Evolutionary conservation across 2,888 invertebrate genomes (phyloP).

Genomic region (Idaea aversata): DNA sequence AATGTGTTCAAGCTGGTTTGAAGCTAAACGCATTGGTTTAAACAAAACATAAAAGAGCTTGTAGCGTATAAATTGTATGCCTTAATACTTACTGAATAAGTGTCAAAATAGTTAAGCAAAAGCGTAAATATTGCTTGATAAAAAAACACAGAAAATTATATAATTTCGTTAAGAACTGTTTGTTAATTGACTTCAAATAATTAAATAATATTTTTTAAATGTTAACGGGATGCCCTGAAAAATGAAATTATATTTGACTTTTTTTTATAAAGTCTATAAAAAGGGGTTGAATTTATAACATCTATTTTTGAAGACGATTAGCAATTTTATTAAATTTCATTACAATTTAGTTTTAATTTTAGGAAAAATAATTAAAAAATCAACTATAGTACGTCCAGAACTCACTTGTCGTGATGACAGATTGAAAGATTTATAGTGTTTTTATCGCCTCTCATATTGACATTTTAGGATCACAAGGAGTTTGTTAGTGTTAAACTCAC

Average conservation of each 20-base stretch:
- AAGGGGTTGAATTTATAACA: no score
- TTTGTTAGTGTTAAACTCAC: no score
- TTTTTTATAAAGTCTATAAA: no score
- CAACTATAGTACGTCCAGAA: background rate
- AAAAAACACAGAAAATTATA: background rate
- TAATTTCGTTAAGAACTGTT: background rate
- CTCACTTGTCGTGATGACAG: background rate
- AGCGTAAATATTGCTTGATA: background rate
- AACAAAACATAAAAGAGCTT: slow-evolving; percentile 22
- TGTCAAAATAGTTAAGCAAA: background rate
- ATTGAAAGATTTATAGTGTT: background rate
- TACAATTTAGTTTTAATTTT: background rate
- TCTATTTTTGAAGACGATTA: background rate
- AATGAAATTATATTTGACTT: background rate
- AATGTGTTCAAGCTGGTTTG: background rate
- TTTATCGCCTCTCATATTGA: background rate
- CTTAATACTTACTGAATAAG: background rate
- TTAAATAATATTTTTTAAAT: background rate
- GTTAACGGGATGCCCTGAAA: background rate
- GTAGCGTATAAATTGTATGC: slow-evolving; percentile 5
- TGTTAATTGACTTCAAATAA: background rate
- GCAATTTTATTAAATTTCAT: background rate
- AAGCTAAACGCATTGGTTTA: background rate
- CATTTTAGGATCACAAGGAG: background rate
- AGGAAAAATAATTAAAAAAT: background rate